Conservation (phyloP, 92 coral and sea anemone genomes). For the Porites cylindrica region DNA sequence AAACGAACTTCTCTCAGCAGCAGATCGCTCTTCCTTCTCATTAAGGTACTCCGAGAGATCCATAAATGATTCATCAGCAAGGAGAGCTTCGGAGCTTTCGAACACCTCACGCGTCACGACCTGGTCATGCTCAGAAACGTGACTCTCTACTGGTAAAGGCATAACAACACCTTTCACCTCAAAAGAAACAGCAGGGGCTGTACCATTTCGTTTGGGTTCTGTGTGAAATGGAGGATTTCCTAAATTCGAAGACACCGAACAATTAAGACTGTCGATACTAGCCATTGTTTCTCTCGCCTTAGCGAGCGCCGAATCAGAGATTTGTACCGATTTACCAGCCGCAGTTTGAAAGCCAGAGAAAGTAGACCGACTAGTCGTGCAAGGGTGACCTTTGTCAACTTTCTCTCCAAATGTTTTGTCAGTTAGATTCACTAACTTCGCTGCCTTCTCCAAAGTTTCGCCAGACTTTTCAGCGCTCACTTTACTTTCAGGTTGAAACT, state of each 20-base stretch:
- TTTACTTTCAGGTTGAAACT: slow-evolving; percentile 44
- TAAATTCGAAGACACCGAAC: background rate
- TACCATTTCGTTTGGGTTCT: background rate
- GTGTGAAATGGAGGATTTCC: background rate
- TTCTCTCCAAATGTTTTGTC: background rate
- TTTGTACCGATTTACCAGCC: slow-evolving; percentile 68
- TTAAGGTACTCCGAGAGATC: slow-evolving; percentile 50
- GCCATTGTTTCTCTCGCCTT: slow-evolving; percentile 69
- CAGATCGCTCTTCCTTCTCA: slow-evolving; percentile 16
- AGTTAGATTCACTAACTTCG: slow-evolving; percentile 6
- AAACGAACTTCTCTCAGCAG: slow-evolving; percentile 10
- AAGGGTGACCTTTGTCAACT: background rate
- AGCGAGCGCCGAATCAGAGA: slow-evolving; percentile 80
- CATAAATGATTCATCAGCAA: slow-evolving; percentile 79
- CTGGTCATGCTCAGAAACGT: slow-evolving; percentile 50
- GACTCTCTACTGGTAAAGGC: background rate
- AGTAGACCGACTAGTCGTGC: background rate
- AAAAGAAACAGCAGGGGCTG: background rate
- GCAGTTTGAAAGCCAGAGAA: slow-evolving; percentile 80
- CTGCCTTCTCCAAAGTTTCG: slow-evolving; percentile 57
- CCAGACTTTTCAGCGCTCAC: slow-evolving; percentile 49
- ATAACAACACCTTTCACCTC: background rate
- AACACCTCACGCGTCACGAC: slow-evolving; percentile 72
- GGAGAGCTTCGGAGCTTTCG: slow-evolving; percentile 81
- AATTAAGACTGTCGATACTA: slow-evolving; percentile 28